These are phyloP conservation scores for Sylvilagus bachmani DNA, from an alignment of 2,113 vertebrate genomes.

Conservation along the genomic window DNA sequence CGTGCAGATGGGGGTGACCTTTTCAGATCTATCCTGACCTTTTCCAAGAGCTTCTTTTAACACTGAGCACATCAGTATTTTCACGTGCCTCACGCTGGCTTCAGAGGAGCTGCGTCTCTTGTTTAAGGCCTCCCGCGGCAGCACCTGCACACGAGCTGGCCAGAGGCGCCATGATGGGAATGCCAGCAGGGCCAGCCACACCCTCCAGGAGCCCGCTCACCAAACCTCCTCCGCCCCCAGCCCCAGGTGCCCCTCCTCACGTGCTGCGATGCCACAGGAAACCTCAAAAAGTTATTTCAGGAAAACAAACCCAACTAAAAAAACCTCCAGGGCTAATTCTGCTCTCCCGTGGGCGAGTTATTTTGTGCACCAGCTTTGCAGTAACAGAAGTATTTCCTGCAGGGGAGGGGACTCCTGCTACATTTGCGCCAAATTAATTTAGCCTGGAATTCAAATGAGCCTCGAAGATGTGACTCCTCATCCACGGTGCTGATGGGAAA, in stretches of 20 bases:
- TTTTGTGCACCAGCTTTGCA: conserved; percentile 60
- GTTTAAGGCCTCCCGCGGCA: background rate
- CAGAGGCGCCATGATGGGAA: too few relatives aligned
- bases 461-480: background rate
- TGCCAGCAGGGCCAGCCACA: fast-evolving
- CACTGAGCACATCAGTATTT: background rate
- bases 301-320: conserved; percentile 48
- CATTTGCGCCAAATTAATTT: conserved; percentile 53
- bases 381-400: conserved; percentile 70
- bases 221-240: background rate
- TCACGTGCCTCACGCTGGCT: background rate
- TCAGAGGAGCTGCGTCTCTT: background rate
- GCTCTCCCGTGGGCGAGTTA: conserved; percentile 65
- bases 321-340: conserved; percentile 62
- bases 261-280: background rate
- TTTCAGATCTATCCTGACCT: background rate
- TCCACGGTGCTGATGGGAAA: background rate
- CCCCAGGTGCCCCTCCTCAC: background rate
- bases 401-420: conserved; percentile 59
- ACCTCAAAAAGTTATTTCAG: conserved; percentile 52
- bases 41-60: background rate
- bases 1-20: background rate
- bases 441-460: conserved; percentile 60
- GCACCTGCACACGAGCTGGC: background rate
- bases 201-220: background rate